Evolutionary conservation across 2,888 invertebrate genomes (phyloP).

Genomic region (Tipula vernalis): DNA sequence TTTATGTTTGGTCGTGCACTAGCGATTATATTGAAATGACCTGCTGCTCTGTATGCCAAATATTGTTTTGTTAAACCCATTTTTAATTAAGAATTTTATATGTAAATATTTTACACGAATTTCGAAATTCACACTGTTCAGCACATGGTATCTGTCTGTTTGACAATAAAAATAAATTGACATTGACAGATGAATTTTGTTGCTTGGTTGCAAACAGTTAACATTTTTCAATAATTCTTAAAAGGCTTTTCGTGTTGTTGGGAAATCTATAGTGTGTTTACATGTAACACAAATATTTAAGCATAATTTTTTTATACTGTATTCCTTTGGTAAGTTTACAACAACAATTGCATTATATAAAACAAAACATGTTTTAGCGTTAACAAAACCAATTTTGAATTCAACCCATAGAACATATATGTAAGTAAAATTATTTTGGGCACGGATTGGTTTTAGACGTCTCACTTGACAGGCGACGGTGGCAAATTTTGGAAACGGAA

Average conservation of each 20-base stretch:
- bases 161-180: background rate
- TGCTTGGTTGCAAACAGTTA: background rate
- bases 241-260: background rate
- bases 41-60: constrained; percentile 70
- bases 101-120: background rate
- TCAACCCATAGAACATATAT: too few relatives aligned
- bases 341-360: too few relatives aligned
- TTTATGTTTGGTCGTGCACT: constrained; percentile 65
- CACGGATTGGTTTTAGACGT: too few relatives aligned
- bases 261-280: background rate
- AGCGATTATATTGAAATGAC: constrained; percentile 79
- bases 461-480: too few relatives aligned
- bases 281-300: background rate
- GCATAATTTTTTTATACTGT: too few relatives aligned
- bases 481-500: too few relatives aligned
- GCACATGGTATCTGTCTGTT: background rate
- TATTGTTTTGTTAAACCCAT: constrained; percentile 94
- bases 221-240: background rate
- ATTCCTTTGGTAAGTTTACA: too few relatives aligned
- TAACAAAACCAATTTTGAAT: too few relatives aligned
- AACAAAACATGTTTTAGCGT: too few relatives aligned
- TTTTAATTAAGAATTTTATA: constrained; percentile 17
- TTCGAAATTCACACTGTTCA: background rate
- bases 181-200: background rate
- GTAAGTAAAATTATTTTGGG: too few relatives aligned